Conservation (phyloP, 64 coral and sea anemone genomes). For the Astreopora myriophthalma region DNA sequence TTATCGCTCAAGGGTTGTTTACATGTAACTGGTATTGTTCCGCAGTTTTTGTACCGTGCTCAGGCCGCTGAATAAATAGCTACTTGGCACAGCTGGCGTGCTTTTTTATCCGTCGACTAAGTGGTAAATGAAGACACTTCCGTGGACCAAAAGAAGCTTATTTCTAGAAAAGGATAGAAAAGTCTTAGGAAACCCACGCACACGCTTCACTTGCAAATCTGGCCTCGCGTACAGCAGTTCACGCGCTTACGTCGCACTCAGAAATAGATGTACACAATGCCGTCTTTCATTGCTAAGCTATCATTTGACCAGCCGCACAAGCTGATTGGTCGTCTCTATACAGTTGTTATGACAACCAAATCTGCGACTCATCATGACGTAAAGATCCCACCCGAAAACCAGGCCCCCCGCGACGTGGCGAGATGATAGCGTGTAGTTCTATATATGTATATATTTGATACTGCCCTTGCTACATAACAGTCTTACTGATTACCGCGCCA, state of each 20-base stretch:
- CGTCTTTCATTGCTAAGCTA: conserved; percentile 1
- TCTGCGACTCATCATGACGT: conserved; percentile 22
- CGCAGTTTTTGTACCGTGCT: neutral
- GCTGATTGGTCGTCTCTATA: neutral
- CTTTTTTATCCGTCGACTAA: neutral
- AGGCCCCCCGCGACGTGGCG: conserved; percentile 25
- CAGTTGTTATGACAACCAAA: conserved; percentile 36
- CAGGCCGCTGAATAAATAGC: neutral
- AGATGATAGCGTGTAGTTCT: conserved; percentile 28
- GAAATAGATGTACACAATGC: conserved; percentile 12
- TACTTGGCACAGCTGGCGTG: neutral
- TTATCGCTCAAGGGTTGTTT: conserved; percentile 22
- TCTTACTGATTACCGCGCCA: conserved; percentile 12
- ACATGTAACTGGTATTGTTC: conserved; percentile 39
- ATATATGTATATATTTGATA: conserved; percentile 47
- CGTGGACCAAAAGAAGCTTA: neutral
- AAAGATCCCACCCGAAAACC: conserved; percentile 48
- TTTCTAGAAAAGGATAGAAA: conserved; percentile 1
- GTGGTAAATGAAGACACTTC: neutral
- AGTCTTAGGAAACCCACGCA: neutral
- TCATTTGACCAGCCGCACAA: neutral
- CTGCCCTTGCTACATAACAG: conserved; percentile 21
- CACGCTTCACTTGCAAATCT: neutral
- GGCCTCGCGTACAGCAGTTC: neutral
- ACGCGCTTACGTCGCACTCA: conserved; percentile 1